Conservation (phyloP, 2,113 vertebrate genomes). For the Tenebrosternarchus preto region DNA sequence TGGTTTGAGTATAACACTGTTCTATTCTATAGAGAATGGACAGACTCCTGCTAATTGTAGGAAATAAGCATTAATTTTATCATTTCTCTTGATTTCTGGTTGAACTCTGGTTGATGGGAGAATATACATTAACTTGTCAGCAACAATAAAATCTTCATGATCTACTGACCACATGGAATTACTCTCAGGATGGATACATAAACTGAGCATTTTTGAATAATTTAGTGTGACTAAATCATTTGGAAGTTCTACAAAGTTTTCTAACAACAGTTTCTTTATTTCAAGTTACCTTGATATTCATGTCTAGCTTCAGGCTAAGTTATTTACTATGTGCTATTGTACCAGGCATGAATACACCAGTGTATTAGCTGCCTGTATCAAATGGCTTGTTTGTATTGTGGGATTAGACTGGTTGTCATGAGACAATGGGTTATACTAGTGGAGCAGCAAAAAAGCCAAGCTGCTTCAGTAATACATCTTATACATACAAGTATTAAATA, state of each 20-base stretch:
- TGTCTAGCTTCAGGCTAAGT: slow-evolving; percentile 10
- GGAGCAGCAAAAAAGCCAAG: not conserved
- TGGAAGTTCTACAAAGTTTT: not conserved
- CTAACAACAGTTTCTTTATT: not conserved
- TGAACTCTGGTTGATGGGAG: slow-evolving; percentile 7
- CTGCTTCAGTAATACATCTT: slow-evolving; percentile 26
- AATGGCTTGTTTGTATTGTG: slow-evolving; percentile 28
- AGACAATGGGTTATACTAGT: slow-evolving; percentile 26
- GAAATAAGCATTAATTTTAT: not conserved
- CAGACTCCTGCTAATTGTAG: not conserved
- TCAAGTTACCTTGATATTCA: slow-evolving; percentile 7
- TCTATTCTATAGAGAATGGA: not conserved
- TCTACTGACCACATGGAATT: slow-evolving; percentile 16
- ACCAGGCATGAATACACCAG: slow-evolving; percentile 16
- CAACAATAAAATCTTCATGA: not conserved
- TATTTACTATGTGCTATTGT: slow-evolving; percentile 25
- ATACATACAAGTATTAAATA: not conserved
- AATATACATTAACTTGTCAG: not conserved
- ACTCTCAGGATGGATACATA: not conserved
- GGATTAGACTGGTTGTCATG: slow-evolving; percentile 39
- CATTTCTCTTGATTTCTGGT: not conserved
- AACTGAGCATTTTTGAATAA: not conserved
- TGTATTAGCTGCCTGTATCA: slow-evolving; percentile 27
- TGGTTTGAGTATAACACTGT: too few species aligned
- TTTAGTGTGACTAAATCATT: not conserved